phyloP scores from a whole-genome alignment of 2,113 vertebrate species.

The Micronycteris hirsuta region DNA sequence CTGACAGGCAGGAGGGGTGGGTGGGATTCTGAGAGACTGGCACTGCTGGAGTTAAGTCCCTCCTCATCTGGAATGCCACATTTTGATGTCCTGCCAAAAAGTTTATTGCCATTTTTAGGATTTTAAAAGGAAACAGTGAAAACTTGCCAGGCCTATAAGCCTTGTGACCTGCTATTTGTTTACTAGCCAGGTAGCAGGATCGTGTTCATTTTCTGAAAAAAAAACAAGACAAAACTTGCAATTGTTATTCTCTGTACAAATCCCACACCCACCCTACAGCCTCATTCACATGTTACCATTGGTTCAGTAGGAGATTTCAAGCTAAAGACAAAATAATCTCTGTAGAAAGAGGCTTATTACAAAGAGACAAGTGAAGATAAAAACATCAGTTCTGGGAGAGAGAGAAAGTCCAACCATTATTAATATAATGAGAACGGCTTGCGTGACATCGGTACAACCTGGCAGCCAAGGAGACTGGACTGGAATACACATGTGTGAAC shows the following conservation, averaged over 20 bases:
- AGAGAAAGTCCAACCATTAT: background rate
- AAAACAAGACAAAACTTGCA: background rate
- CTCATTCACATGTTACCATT: background rate
- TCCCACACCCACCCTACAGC: background rate
- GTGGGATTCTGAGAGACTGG: background rate
- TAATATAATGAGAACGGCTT: too few relatives aligned
- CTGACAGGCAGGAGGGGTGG: background rate
- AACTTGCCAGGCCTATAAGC: background rate
- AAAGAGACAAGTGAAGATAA: background rate
- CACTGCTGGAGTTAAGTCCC: background rate
- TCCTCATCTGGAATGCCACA: background rate
- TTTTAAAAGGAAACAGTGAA: constrained; percentile 15
- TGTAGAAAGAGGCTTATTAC: background rate
- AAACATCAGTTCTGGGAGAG: background rate
- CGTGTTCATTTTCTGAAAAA: background rate
- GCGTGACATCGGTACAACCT: too few relatives aligned
- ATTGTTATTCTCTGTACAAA: background rate
- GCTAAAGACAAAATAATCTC: background rate
- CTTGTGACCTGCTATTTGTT: background rate
- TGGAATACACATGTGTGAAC: too few relatives aligned
- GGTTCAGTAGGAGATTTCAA: background rate
- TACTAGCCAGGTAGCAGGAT: background rate
- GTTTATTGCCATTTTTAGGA: background rate
- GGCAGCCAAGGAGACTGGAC: too few relatives aligned
- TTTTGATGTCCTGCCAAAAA: background rate